These are phyloP conservation scores for Brachionus manjavacas DNA, from an alignment of 1,140 invertebrate species.

Conservation along the genomic window DNA sequence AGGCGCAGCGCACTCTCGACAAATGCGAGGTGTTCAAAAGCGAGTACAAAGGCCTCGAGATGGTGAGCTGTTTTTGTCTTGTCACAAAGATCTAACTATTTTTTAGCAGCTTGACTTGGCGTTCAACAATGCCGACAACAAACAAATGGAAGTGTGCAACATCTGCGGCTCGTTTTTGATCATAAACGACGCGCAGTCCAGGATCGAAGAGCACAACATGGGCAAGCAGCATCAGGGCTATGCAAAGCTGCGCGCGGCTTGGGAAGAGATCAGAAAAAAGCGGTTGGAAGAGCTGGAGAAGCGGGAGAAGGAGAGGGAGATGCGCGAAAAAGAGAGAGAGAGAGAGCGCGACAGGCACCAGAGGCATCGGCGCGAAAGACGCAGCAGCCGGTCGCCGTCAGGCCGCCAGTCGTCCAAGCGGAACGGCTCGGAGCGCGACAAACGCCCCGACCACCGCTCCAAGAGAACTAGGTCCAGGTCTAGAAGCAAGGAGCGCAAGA, in stretches of 20 bases:
- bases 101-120: constrained; percentile 30
- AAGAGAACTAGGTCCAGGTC: constrained; percentile 42
- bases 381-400: not conserved
- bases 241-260: constrained; percentile 63
- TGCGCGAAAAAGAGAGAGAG: constrained; percentile 46
- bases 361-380: not conserved
- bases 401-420: not conserved
- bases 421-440: constrained; percentile 34
- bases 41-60: constrained; percentile 74
- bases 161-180: constrained; percentile 96
- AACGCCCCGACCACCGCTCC: constrained; percentile 20
- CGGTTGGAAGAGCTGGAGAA: constrained; percentile 43
- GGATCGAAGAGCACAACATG: constrained; percentile 93
- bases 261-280: constrained; percentile 43
- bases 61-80: constrained; percentile 26
- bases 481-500: constrained; percentile 48
- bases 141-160: constrained; percentile 97
- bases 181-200: constrained; percentile 89
- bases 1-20: constrained; percentile 89
- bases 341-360: constrained; percentile 27
- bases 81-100: not conserved
- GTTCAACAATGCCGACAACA: constrained; percentile 70
- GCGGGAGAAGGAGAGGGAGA: constrained; percentile 43
- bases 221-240: constrained; percentile 95
- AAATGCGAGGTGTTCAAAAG: constrained; percentile 89